phyloP scores from a whole-genome alignment of 2,888 invertebrate species.

The Idaea biselata region DNA sequence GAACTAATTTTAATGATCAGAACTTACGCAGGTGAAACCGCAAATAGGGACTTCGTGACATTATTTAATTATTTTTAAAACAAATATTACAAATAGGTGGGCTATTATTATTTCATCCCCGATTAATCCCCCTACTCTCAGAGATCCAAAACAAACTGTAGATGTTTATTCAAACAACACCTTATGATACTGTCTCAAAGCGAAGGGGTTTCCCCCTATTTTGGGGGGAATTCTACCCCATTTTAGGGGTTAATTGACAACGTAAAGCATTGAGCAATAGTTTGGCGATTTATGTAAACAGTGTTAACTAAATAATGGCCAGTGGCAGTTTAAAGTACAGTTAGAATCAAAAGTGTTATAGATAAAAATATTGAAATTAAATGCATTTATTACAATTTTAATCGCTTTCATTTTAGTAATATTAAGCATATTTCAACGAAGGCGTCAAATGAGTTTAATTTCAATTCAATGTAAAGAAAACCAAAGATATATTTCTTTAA shows the following conservation, averaged over 20 bases:
- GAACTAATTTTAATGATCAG: too few relatives aligned
- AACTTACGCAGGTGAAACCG: too few relatives aligned
- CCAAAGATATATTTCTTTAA: too few relatives aligned
- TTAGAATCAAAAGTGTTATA: constrained; percentile 14
- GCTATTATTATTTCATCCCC: constrained; percentile 9
- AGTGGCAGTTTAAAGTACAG: constrained; percentile 31
- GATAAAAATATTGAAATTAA: background rate
- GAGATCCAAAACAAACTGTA: constrained; percentile 22
- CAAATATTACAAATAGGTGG: too few relatives aligned
- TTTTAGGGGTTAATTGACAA: constrained; percentile 58
- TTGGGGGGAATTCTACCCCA: constrained; percentile 8
- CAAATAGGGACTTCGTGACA: too few relatives aligned
- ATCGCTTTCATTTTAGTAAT: too few relatives aligned
- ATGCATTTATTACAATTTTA: too few relatives aligned
- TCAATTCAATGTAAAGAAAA: too few relatives aligned
- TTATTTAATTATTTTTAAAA: too few relatives aligned
- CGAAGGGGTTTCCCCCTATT: constrained; percentile 11
- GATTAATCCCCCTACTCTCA: constrained; percentile 25
- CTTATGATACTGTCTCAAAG: constrained; percentile 24
- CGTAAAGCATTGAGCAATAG: constrained; percentile 58
- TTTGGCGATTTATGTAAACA: constrained; percentile 64
- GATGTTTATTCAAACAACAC: constrained; percentile 46
- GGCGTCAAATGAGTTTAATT: too few relatives aligned
- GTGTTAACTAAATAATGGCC: constrained; percentile 46
- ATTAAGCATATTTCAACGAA: too few relatives aligned